Evolutionary conservation across 2,113 vertebrate genomes (phyloP).

Genomic region (Columbina picui): DNA sequence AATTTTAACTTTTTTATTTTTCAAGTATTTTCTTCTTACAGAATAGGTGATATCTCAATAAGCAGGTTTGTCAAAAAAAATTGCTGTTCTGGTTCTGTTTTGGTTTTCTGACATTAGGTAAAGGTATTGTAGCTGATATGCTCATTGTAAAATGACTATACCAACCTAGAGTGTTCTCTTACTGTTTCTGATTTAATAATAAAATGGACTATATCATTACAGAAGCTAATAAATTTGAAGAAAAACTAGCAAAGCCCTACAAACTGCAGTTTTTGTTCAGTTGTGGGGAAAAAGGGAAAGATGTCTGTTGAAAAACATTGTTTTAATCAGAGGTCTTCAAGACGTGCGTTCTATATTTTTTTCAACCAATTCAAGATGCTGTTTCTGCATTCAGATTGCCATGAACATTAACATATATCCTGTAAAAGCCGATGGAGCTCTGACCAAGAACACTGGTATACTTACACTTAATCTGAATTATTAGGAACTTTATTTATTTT

Average conservation of each 20-base stretch:
- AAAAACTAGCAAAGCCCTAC: not conserved
- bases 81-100: constrained; percentile 41
- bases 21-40: constrained; percentile 52
- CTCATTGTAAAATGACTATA: constrained; percentile 16
- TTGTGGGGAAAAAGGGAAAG: not conserved
- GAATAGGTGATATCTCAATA: not conserved
- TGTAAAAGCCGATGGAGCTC: not conserved
- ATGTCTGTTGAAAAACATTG: not conserved
- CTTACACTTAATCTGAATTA: not conserved
- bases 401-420: not conserved
- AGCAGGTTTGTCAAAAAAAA: constrained; percentile 42
- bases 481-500: not conserved
- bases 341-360: not conserved
- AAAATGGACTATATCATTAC: not conserved
- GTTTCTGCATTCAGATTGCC: not conserved
- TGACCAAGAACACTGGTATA: not conserved
- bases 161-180: constrained; percentile 32
- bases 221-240: not conserved
- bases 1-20: constrained; percentile 61
- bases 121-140: constrained; percentile 19
- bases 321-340: not conserved
- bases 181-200: constrained; percentile 17
- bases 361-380: not conserved
- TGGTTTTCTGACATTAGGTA: constrained; percentile 11
- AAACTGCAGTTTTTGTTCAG: not conserved